Base-by-base conservation (phyloP, 2,113 vertebrate species). In the Psittacula cyanocephala region DNA sequence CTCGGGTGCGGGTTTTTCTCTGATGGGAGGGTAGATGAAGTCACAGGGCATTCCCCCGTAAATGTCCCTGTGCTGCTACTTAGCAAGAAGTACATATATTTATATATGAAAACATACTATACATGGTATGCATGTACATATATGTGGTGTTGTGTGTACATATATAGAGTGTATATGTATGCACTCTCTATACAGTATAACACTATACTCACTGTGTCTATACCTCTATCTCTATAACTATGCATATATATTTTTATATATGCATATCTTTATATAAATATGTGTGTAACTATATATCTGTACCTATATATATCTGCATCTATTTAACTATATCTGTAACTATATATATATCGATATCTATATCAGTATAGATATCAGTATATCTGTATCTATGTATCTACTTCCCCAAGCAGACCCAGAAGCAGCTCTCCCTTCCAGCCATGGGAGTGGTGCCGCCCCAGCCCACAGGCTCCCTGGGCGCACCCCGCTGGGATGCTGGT, bases 41-140 rank as follows among this genome's bases (percentile, higher is more conserved):
- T 11, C 4, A 2, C 4, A 9, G 31, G 55, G 52, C 31, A 11
- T 25, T 25, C 57, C 69, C 41, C 28, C 52, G 24, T 3, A 67
- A 81, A 67, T 7, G 27, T 10, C 37, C 15, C 49, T 10, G 44
- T 10, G 74, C 81, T 89, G 53, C 53, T 91, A 87, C 60, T 91
- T 70, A 59, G 65, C 43, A 75, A 29, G 86, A 94, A 74, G 69
- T 59, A 14, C 9, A 6, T 9, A 8, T 14, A 13, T 39, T 15
- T 17, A 0, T 25, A 1, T 23, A 3, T 33, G 6, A 8, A 31
- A 35, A 57, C 25, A 20, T 10, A 18, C 13, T 27, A 4, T 23
- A 5, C 16, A 0, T 8, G 6, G 8, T 41, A 10, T 13, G 13
- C 17, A 3, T 59, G 13, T 22, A 0, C 47, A 6, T 37, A 5